Conservation (phyloP, 2,113 vertebrate genomes). For the Oreochromis spilurus region DNA sequence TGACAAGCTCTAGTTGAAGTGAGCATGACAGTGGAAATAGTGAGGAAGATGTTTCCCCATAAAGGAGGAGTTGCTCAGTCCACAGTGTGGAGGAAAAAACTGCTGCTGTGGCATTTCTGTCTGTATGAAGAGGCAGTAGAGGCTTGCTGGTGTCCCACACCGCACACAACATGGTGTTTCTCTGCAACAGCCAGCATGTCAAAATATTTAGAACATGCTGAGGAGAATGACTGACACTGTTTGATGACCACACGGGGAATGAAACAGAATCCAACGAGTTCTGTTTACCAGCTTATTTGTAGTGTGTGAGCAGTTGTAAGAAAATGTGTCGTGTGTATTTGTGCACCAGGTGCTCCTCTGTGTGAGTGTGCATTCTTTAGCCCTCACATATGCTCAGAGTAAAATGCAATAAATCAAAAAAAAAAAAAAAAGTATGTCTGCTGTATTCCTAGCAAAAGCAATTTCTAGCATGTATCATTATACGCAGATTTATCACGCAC, state of each 20-base stretch:
- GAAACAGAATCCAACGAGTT: background rate
- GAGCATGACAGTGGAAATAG: constrained; percentile 44
- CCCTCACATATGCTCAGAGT: constrained; percentile 56
- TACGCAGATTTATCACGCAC: constrained; percentile 54
- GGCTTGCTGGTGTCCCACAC: background rate
- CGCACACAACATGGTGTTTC: background rate
- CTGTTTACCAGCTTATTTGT: constrained; percentile 1
- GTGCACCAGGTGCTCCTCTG: constrained; percentile 22
- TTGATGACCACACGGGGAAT: background rate
- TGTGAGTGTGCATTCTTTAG: constrained; percentile 26
- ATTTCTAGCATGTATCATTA: constrained; percentile 55
- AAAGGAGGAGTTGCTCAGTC: constrained; percentile 5
- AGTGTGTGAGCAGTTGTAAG: background rate
- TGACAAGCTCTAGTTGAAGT: constrained; percentile 58
- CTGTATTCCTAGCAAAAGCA: constrained; percentile 56
- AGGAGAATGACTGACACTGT: constrained; percentile 5
- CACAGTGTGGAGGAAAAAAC: background rate
- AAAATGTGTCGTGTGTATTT: background rate
- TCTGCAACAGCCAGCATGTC: background rate
- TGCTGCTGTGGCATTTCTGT: constrained; percentile 40
- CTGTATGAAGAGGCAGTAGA: background rate
- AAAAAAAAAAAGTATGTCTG: constrained; percentile 64
- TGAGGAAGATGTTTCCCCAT: constrained; percentile 50
- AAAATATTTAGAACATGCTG: constrained; percentile 9
- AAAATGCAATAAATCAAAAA: constrained; percentile 74